Percentiles rank a stretch among this genome's conserved stretches.
Conservation (phyloP, 2,113 vertebrate genomes). For the Peromyscus californicus region DNA sequence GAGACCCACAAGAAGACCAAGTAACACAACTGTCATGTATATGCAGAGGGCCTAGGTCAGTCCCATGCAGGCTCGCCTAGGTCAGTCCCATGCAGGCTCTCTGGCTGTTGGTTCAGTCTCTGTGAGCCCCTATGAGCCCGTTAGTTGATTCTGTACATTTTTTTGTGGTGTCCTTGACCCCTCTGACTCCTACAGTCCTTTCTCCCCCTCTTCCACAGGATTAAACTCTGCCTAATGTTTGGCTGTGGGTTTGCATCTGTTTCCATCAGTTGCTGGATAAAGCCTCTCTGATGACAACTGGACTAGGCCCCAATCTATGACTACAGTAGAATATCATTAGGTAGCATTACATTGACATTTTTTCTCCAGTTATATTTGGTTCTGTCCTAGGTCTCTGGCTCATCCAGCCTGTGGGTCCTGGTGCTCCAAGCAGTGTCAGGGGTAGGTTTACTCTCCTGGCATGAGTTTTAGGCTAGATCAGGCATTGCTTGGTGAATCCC, state of each 20-base stretch:
- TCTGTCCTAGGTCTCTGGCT: background rate
- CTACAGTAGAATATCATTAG: background rate
- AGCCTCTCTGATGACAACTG: background rate
- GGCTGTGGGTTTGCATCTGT: background rate
- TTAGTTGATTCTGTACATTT: background rate
- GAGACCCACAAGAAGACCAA: background rate
- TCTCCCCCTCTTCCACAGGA: background rate
- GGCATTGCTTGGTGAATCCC: background rate
- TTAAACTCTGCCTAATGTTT: background rate
- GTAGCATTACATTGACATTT: too few species aligned
- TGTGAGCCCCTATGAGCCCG: background rate
- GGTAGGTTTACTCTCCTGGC: too few species aligned
- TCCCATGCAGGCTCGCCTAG: background rate
- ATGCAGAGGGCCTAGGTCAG: background rate
- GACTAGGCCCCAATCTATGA: background rate
- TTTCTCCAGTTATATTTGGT: background rate
- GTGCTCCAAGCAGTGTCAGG: background rate
- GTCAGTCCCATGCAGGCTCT: background rate
- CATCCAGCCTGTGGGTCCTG: background rate
- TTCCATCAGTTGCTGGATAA: background rate
- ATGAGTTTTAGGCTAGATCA: background rate
- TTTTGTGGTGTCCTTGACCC: background rate
- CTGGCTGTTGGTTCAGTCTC: background rate
- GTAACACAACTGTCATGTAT: background rate
- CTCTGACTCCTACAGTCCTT: background rate